Evolutionary conservation across 2,797 vertebrate genomes (phyloP).

Genomic region (Lepus townsendii): DNA sequence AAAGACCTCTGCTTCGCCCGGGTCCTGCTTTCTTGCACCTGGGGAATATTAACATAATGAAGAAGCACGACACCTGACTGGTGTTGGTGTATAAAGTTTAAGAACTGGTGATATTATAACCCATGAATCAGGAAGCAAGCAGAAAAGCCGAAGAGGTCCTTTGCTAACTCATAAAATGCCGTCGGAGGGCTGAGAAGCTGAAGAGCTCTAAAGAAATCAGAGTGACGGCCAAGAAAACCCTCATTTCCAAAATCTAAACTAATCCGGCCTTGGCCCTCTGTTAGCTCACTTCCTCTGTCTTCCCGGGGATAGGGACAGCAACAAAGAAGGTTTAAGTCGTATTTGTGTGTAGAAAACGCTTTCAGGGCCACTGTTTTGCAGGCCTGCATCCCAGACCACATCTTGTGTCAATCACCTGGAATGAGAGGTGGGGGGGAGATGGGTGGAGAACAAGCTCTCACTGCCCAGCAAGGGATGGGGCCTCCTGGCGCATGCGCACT

Average conservation of each 20-base stretch:
- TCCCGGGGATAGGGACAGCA: not conserved
- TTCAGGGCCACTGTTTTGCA: conserved; percentile 1
- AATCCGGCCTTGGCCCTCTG: not conserved
- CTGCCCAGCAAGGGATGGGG: not conserved
- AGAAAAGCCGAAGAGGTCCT: not conserved
- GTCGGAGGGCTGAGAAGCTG: not conserved
- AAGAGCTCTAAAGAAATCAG: not conserved
- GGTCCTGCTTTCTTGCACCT: not conserved
- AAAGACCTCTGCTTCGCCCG: not conserved
- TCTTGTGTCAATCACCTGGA: conserved; percentile 51
- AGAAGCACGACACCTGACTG: not conserved
- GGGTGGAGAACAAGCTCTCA: not conserved
- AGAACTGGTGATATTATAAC: not conserved
- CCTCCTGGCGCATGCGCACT: conserved; percentile 57
- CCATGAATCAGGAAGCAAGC: not conserved
- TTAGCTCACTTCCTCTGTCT: not conserved
- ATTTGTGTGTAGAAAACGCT: not conserved
- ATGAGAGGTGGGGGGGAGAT: not conserved
- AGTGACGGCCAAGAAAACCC: not conserved
- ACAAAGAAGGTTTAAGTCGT: not conserved
- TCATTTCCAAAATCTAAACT: not conserved
- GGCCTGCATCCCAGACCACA: not conserved
- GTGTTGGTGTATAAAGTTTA: not conserved
- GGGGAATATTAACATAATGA: not conserved
- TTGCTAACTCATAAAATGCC: not conserved